Evolutionary conservation across 2,113 vertebrate species (phyloP), one percentile per base, ranked within the genome.

Genomic region (Motacilla tschutschensis): DNA sequence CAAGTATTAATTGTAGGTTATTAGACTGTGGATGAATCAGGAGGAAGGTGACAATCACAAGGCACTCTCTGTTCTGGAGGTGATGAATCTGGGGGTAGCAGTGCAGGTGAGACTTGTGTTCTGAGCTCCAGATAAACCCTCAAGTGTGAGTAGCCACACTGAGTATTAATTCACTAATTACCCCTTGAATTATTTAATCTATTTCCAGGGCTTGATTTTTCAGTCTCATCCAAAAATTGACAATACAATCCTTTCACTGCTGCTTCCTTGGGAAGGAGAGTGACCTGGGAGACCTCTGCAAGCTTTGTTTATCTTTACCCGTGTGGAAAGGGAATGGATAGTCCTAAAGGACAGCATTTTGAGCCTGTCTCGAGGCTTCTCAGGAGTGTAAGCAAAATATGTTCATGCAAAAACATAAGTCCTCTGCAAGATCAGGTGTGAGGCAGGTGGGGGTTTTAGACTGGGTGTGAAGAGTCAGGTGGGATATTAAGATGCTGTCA

Each of bases 1-100:
- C 44, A 67, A 50, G 36, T 76, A 71, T 86, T 88, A 88, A 88
- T 72, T 86, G 59, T 60, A 15, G 2, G 0, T 80, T 64, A 76
- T 75, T 69, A 76, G n/a, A 22, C 59, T 57, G 46, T 53, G 63
- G 63, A 36, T 90, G 71, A 84, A 60, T 84, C 35, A 9, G 67
- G 67, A 82, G 84, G 86, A 71, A 89, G 46, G 44, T 78, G 80
- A 64, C 80, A 78, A 12, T 88, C 84, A 46, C 46, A 81, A 69
- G 77, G 59, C 50, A 47, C 1, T 0, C 46, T 53, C 19, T 79
- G 3, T 31, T 79, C 71, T 76, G 84, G 58, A 65, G 54, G 12
- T 65, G 75, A 54, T 25, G 44, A 58, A 19, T 53, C 20, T 54
- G 69, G 47, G 17, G 16, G 4, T 5, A 35, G 57, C 59, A 79